Evolutionary conservation across 2,888 invertebrate species (phyloP), one percentile per base, ranked within the genome.

Genomic region (Ornithoptera alexandrae): DNA sequence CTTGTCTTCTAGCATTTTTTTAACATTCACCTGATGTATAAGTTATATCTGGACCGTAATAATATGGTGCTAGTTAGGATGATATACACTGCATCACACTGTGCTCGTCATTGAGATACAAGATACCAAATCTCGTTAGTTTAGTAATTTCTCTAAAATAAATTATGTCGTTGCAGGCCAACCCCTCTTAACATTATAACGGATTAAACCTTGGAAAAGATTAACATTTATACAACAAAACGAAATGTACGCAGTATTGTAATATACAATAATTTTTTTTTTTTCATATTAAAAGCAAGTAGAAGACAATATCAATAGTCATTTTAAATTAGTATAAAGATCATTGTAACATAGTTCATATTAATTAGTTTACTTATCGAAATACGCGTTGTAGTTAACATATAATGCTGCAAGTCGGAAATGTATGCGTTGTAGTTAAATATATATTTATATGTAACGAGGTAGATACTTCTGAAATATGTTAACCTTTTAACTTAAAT

Each of bases 311-410:
- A 15, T 4, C 22, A 22, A 58, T 58, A 56, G 18, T 56, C 18
- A 56, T 30, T 46, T 46, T n/a, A 5, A 53, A 53, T n/a, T 58
- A 63, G 39, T 62, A 62, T 62, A 46, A 62, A 50, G 50, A 22
- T 62, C 22, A 58, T 22, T 58, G 22, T 58, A 58, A n/a, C 57
- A 20, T 58, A 58, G 22, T 58, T 22, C n/a, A 39, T 60, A 36
- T 62, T 60, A 1, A 58, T 58, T n/a, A 53, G 53, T 53, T n/a
- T n/a, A 53, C 53, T n/a, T n/a, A 53, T n/a, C 1, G 53, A 53
- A 53, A 53, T 53, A 53, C 4, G 18, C 18, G 8, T 53, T 53
- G 12, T 46, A 46, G 46, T 46, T 46, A 46, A 10, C 10, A 39
- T 46, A 46, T 46, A 46, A 6, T 53, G 18, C 18, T 18, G n/a